These are phyloP conservation scores for Drosophila tristis DNA, from an alignment of 1,140 invertebrate genomes.

Conservation along the genomic window DNA sequence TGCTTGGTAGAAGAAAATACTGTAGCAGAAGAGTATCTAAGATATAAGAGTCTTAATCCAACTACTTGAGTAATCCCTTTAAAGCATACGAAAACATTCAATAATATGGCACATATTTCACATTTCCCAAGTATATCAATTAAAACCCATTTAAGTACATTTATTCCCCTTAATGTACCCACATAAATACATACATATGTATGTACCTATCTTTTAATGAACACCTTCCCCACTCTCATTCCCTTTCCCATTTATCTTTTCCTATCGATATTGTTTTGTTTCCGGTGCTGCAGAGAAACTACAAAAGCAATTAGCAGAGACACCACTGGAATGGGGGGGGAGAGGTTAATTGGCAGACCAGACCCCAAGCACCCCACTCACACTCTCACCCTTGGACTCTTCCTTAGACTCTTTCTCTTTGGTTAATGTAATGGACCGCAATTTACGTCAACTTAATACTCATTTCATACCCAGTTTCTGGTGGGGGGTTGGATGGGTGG, in stretches of 20 bases:
- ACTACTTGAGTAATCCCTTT: too few species aligned
- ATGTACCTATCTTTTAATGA: too few species aligned
- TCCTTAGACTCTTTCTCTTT: conserved; percentile 4
- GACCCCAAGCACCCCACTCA: not conserved
- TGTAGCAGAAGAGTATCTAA: too few species aligned
- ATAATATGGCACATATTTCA: too few species aligned
- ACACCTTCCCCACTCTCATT: not conserved
- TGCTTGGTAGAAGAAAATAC: too few species aligned
- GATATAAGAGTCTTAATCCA: too few species aligned
- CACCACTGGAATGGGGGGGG: not conserved
- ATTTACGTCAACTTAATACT: conserved; percentile 84
- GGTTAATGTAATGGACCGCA: conserved; percentile 83
- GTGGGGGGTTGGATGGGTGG: not conserved
- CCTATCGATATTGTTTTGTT: conserved; percentile 30
- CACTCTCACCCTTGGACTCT: not conserved
- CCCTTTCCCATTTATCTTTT: conserved; percentile 15
- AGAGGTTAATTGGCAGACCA: conserved; percentile 62
- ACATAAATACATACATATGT: too few species aligned
- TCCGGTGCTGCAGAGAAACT: conserved; percentile 10
- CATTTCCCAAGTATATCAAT: too few species aligned
- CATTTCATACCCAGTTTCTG: conserved; percentile 35
- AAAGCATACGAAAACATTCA: too few species aligned
- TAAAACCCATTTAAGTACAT: too few species aligned
- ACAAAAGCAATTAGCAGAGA: conserved; percentile 69
- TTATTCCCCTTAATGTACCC: too few species aligned